A percentile compares a stretch with the other conserved stretches of the same genome.
These are phyloP conservation scores for Elymnias hypermnestra DNA, from an alignment of 1,140 invertebrate genomes.

Conservation along the genomic window DNA sequence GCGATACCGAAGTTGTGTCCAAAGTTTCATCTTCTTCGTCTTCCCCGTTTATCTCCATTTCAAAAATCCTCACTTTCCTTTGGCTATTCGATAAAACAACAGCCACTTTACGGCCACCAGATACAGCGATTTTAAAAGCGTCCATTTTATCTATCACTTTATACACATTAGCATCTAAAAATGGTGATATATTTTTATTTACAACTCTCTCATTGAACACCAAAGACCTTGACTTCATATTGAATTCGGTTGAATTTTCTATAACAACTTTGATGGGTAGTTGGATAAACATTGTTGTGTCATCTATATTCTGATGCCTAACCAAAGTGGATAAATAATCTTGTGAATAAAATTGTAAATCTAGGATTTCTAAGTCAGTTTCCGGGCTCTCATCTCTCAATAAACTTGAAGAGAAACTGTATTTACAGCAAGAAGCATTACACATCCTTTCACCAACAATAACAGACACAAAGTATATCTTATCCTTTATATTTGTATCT, in stretches of 20 bases:
- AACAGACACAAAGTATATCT: conserved; percentile 66
- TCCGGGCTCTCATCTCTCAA: conserved; percentile 47
- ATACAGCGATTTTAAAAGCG: conserved; percentile 86
- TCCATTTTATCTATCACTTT: conserved; percentile 85
- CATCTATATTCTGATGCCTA: conserved; percentile 74
- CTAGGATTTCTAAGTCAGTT: conserved; percentile 72
- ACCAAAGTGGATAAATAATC: conserved; percentile 86
- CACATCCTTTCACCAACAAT: conserved; percentile 48
- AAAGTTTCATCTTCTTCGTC: conserved; percentile 86
- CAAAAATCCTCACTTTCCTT: conserved; percentile 89
- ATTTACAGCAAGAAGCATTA: conserved; percentile 43
- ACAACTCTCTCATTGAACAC: conserved; percentile 72
- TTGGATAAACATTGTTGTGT: conserved; percentile 80
- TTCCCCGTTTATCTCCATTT: conserved; percentile 95
- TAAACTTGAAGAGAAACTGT: conserved; percentile 48
- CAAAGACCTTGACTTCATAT: conserved; percentile 66
- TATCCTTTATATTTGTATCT: conserved; percentile 37
- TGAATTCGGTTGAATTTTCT: conserved; percentile 65
- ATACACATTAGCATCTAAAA: conserved; percentile 69
- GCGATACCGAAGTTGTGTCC: conserved; percentile 62
- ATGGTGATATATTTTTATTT: conserved; percentile 69
- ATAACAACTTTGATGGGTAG: conserved; percentile 76
- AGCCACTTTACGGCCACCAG: conserved; percentile 91
- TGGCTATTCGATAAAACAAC: conserved; percentile 88
- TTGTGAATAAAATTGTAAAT: conserved; percentile 89